phyloP scores from a whole-genome alignment of 2,797 vertebrate species.

The Lepus townsendii region DNA sequence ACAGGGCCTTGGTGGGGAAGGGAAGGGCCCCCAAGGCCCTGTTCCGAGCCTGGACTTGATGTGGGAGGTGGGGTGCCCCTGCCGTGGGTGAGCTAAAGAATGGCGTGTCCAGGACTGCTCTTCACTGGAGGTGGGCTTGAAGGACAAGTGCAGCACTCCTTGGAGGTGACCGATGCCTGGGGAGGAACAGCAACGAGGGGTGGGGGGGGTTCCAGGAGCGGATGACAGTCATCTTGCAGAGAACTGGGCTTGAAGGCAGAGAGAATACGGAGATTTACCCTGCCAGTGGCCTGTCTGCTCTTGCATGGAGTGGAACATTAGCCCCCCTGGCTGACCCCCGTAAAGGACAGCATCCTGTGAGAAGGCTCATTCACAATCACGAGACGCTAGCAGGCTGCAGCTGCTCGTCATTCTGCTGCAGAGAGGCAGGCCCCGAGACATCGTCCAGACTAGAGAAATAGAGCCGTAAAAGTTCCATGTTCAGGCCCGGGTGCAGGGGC shows the following conservation, averaged over 20 bases:
- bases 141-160: background rate
- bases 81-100: no score
- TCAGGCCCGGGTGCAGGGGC: background rate
- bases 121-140: background rate
- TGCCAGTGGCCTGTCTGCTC: background rate
- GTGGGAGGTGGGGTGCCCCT: background rate
- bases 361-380: background rate
- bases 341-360: background rate
- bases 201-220: background rate
- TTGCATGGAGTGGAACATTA: background rate
- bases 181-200: background rate
- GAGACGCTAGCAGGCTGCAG: background rate
- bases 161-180: no score
- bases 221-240: background rate
- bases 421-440: background rate
- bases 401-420: background rate
- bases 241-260: background rate
- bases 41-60: background rate
- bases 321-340: background rate
- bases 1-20: no score
- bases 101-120: background rate
- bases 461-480: background rate
- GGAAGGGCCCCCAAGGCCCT: background rate
- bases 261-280: background rate
- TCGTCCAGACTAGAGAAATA: background rate